Conservation (phyloP, 2,888 invertebrate genomes). For the Trilocha varians region DNA sequence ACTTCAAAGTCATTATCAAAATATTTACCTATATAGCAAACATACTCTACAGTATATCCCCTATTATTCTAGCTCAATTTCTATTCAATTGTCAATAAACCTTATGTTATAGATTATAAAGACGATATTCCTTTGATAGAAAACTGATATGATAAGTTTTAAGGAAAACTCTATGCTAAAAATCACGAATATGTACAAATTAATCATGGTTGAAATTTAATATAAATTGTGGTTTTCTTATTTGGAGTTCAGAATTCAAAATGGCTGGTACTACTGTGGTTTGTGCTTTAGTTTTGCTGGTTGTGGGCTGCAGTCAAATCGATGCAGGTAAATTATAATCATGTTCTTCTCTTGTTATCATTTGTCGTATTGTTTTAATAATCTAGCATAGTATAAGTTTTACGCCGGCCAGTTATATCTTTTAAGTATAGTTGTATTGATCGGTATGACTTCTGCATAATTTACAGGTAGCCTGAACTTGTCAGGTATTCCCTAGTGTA, state of each 20-base stretch:
- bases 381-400: too few species aligned
- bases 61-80: not conserved
- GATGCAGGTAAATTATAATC: slow-evolving; percentile 21
- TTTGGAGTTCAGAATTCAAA: slow-evolving; percentile 13
- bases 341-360: not conserved
- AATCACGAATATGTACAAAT: slow-evolving; percentile 14
- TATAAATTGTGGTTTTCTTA: slow-evolving; percentile 15
- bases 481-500: too few species aligned
- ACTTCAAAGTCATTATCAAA: not conserved
- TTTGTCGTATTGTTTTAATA: not conserved
- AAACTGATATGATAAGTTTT: not conserved
- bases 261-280: slow-evolving; percentile 18
- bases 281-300: slow-evolving; percentile 16
- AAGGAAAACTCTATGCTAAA: slow-evolving; percentile 10
- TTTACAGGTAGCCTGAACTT: too few species aligned
- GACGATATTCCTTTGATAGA: not conserved
- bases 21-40: not conserved
- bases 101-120: not conserved
- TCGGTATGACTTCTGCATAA: too few species aligned
- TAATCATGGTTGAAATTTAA: slow-evolving; percentile 6
- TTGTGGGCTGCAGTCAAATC: slow-evolving; percentile 12
- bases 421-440: too few species aligned
- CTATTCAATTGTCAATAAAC: not conserved
- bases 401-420: too few species aligned
- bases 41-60: not conserved